Base-by-base conservation (phyloP, 1,140 invertebrate species). In the Drosophila fuyamai region DNA sequence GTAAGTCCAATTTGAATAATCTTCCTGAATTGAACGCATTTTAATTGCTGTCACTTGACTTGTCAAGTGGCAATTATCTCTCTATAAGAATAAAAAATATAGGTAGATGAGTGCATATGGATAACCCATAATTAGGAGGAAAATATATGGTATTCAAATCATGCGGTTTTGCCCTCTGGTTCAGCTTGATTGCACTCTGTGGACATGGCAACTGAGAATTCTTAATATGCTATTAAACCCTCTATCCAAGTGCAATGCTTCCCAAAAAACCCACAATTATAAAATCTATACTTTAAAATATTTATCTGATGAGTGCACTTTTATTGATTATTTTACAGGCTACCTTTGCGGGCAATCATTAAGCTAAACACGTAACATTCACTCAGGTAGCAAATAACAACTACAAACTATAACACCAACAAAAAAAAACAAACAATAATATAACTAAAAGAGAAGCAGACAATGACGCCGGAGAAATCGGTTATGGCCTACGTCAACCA, bases 401-500 rank as follows among this genome's bases (percentile, higher is more conserved):
- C 59, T 58, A 65, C 29, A 59, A 60, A 61, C 29, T 29, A 54
- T n/a, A 62, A 57, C 16, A 50, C 44, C 14, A 57, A 60, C 40
- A 63, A 46, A 32, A 66, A 74, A 13, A 56, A 35, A 65, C 53
- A 16, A 66, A 36, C 43, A 60, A 67, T 18, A 62, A 61, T 27
- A 63, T 63, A 27, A 77, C 7, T 38, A 67, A 71, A 12, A 56
- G 47, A 48, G 46, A 58, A 62, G 38, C 60, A 73, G 60, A 89
- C 70, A 51, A 92, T 92, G 90, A 84, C 90, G 81, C 90, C 90
- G 54, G 90, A 92, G 55, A 92, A 92, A 79, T 92, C 90, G 50
- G 75, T 92, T 70, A 75, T 91, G 81, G 90, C 90, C 56, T 92
- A 92, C 71, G 59, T 90, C 56, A 92, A 92, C 86, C 90, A 92